Percentiles rank a stretch among this genome's conserved stretches.
Evolutionary conservation across 1,140 invertebrate genomes (phyloP).

Genomic region (Cotesia glomerata): DNA sequence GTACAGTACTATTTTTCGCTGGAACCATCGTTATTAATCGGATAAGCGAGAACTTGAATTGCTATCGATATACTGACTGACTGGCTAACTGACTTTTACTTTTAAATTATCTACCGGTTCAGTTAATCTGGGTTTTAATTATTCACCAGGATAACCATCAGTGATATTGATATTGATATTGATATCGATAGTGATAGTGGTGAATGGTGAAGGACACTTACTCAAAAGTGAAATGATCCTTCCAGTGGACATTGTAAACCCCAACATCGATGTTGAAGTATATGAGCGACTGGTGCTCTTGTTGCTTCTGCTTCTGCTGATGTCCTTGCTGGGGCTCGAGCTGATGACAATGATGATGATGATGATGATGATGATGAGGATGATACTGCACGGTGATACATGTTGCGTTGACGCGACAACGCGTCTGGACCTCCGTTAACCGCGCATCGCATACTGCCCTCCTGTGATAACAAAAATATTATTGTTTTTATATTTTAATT

Average conservation of each 20-base stretch:
- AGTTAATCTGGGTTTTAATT: no score
- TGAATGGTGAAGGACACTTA: slow-evolving; percentile 38
- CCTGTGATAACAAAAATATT: slow-evolving; percentile 32
- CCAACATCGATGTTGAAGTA: slow-evolving; percentile 36
- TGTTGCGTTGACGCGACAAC: slow-evolving; percentile 48
- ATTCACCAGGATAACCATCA: no score
- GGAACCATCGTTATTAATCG: no score
- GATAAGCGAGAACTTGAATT: not conserved
- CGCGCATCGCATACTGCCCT: slow-evolving; percentile 40
- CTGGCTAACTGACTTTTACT: not conserved
- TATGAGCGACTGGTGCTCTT: slow-evolving; percentile 8
- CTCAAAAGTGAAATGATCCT: slow-evolving; percentile 44
- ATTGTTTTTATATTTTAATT: not conserved
- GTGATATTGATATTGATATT: no score
- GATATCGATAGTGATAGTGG: not conserved
- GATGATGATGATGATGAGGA: not conserved
- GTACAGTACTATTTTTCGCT: not conserved
- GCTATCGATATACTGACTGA: not conserved
- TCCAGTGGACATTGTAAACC: slow-evolving; percentile 51
- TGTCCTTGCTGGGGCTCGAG: not conserved
- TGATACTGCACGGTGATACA: slow-evolving; percentile 45
- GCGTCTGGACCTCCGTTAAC: slow-evolving; percentile 45
- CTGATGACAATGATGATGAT: not conserved
- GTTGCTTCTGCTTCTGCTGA: not conserved
- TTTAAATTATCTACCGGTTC: no score